These are phyloP conservation scores for Myiagra hebetior DNA, from an alignment of 2,113 vertebrate genomes.

Conservation along the genomic window DNA sequence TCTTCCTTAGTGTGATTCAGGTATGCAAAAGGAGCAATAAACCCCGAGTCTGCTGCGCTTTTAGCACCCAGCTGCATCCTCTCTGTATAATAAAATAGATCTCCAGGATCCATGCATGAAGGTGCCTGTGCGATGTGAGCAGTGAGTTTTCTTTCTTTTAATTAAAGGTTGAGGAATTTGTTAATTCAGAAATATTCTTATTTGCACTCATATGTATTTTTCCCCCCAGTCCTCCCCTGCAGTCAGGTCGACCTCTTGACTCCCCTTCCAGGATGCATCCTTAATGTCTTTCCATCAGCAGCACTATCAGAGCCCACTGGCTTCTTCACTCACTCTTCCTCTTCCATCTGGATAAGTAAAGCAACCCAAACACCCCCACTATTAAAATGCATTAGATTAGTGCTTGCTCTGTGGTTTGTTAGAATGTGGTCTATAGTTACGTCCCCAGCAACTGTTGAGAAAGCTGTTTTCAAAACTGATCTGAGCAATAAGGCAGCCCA, in stretches of 20 bases:
- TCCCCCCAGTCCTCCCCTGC: not conserved
- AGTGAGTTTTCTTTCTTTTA: not conserved
- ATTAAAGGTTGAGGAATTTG: not conserved
- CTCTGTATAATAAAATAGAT: not conserved
- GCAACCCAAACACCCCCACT: not conserved
- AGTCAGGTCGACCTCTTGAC: not conserved
- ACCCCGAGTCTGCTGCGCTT: not conserved
- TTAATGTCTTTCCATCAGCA: not conserved
- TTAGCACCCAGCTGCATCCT: not conserved
- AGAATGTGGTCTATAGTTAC: not conserved
- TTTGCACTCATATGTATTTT: not conserved
- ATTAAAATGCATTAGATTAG: not conserved
- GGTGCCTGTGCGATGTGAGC: not conserved
- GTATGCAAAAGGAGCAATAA: not conserved
- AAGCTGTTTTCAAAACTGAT: not conserved
- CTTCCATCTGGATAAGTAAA: not conserved
- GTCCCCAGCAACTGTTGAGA: not conserved
- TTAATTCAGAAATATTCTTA: not conserved
- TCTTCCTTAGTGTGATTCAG: not conserved
- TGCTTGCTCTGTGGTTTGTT: not conserved
- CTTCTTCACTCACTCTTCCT: not conserved
- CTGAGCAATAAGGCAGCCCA: not conserved
- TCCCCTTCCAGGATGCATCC: not conserved
- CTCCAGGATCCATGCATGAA: not conserved
- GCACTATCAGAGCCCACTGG: not conserved